These are phyloP conservation scores for Synanthedon tipuliformis DNA, from an alignment of 2,888 invertebrate species.

Conservation along the genomic window DNA sequence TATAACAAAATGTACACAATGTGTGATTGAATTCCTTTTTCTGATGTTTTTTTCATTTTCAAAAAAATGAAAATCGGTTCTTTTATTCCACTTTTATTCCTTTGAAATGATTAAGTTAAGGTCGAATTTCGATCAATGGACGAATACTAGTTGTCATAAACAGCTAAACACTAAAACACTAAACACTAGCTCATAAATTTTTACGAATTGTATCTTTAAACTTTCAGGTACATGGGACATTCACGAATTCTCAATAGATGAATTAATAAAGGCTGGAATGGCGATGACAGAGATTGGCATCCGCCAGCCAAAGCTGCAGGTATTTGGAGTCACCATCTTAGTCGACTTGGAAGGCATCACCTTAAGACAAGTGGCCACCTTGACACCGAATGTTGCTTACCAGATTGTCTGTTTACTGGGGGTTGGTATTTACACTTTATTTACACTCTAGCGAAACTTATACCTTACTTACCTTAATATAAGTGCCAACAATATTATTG, in stretches of 20 bases:
- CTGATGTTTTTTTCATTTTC: no score
- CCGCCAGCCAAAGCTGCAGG: conserved; percentile 47
- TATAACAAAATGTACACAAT: no score
- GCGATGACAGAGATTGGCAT: conserved; percentile 40
- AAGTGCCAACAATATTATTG: no score
- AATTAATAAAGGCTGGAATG: conserved; percentile 38
- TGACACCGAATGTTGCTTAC: conserved; percentile 52
- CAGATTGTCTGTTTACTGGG: conserved; percentile 52
- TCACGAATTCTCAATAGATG: conserved; percentile 42
- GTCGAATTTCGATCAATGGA: no score
- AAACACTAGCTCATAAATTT: not conserved
- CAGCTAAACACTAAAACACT: not conserved
- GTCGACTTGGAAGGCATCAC: conserved; percentile 46
- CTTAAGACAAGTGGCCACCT: conserved; percentile 34
- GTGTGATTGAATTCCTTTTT: no score
- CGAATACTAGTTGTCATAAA: no score
- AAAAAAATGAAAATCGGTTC: no score
- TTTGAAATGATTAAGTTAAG: no score
- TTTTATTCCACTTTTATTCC: no score
- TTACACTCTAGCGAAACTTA: not conserved
- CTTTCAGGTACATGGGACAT: conserved; percentile 48
- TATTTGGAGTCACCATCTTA: conserved; percentile 40
- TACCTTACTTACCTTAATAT: no score
- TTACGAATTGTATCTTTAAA: not conserved
- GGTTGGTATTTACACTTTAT: conserved; percentile 20